These are phyloP conservation scores for Pyxicephalus adspersus DNA, from an alignment of 2,113 vertebrate species.

Conservation along the genomic window DNA sequence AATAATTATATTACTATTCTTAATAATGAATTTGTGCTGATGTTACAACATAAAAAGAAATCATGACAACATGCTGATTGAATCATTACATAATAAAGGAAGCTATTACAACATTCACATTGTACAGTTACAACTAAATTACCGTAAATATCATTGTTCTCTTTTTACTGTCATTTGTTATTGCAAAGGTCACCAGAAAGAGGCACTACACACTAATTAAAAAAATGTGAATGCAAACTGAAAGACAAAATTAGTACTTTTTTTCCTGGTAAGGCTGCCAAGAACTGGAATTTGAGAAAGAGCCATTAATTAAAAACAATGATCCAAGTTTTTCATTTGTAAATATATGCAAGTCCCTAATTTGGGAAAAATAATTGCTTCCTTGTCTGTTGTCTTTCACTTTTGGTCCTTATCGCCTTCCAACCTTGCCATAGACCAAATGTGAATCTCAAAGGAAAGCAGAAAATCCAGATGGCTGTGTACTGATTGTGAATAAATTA, in stretches of 20 bases:
- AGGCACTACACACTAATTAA: constrained; percentile 33
- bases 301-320: constrained; percentile 58
- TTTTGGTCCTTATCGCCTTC: constrained; percentile 58
- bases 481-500: constrained; percentile 58
- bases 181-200: constrained; percentile 31
- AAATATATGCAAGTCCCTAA: constrained; percentile 58
- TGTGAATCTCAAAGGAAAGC: constrained; percentile 57
- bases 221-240: constrained; percentile 1
- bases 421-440: constrained; percentile 58
- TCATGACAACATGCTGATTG: neutral
- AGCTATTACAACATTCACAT: neutral
- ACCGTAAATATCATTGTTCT: neutral
- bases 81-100: neutral
- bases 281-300: constrained; percentile 49
- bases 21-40: constrained; percentile 2
- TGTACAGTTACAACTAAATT: neutral
- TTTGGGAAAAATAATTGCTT: constrained; percentile 58
- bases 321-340: constrained; percentile 57
- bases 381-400: constrained; percentile 58
- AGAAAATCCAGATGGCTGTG: constrained; percentile 56
- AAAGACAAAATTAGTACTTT: constrained; percentile 43
- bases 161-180: constrained; percentile 16
- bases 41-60: neutral
- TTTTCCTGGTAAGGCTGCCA: constrained; percentile 49
- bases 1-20: neutral